A percentile compares a stretch with the other conserved stretches of the same genome.
These are phyloP conservation scores for Sarcophaga rosellei DNA, from an alignment of 2,888 invertebrate species.

Conservation along the genomic window DNA sequence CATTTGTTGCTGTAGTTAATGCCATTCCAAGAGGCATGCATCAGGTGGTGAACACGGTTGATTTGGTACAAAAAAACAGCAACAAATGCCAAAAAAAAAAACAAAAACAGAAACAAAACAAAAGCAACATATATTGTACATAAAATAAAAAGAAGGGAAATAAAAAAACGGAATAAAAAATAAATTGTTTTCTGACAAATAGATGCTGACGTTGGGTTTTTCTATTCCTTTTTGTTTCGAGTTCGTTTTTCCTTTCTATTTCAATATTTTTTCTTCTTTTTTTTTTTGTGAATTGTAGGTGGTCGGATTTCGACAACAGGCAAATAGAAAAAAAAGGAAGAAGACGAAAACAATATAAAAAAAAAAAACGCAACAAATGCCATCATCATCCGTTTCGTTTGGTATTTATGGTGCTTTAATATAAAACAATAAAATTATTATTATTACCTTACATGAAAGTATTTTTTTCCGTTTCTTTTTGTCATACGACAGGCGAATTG, in stretches of 20 bases:
- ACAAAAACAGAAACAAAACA: neutral
- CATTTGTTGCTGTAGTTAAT: constrained; percentile 55
- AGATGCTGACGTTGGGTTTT: constrained; percentile 22
- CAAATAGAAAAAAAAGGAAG: neutral
- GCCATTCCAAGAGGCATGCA: constrained; percentile 56
- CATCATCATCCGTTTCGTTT: constrained; percentile 37
- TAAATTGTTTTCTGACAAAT: constrained; percentile 53
- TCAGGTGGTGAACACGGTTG: constrained; percentile 60
- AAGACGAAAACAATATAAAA: neutral
- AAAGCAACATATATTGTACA: no score
- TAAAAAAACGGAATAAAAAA: constrained; percentile 18
- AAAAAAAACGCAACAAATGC: neutral
- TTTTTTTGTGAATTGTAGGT: neutral
- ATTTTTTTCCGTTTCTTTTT: neutral
- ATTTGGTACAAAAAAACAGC: constrained; percentile 20
- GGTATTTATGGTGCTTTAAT: constrained; percentile 51
- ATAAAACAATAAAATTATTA: constrained; percentile 67
- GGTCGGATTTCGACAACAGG: constrained; percentile 6
- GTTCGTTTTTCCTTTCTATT: neutral
- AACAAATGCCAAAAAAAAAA: neutral
- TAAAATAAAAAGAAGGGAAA: neutral
- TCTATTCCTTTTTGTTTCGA: neutral
- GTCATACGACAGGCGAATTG: constrained; percentile 23
- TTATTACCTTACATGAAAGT: constrained; percentile 53
- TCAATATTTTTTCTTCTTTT: neutral